phyloP scores from a whole-genome alignment of 2,797 vertebrate species.

The Spheniscus humboldti region DNA sequence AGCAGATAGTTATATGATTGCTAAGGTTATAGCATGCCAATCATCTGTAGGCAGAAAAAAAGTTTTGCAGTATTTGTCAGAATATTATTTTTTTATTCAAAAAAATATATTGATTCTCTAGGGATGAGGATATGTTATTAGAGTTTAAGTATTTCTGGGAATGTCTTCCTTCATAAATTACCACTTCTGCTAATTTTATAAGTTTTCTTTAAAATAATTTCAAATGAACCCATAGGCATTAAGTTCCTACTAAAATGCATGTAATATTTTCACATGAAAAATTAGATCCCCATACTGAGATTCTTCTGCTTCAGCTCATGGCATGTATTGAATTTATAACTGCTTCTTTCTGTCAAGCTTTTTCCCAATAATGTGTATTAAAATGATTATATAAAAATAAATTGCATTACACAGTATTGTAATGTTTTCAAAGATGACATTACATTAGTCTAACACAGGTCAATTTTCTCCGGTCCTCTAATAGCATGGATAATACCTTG shows the following conservation, averaged over 20 bases:
- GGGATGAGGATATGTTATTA: not conserved
- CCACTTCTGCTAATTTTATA: not conserved
- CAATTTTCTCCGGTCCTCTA: conserved; percentile 55
- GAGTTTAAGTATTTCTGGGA: not conserved
- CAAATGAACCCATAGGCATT: not conserved
- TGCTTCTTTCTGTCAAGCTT: conserved; percentile 43
- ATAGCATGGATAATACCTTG: conserved; percentile 54
- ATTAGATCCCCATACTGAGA: not conserved
- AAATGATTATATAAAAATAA: conserved; percentile 65
- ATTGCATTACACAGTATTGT: conserved; percentile 55
- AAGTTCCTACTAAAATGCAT: not conserved
- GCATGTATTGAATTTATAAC: conserved; percentile 31
- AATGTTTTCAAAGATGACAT: conserved; percentile 67
- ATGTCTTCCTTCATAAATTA: not conserved
- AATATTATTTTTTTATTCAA: not conserved
- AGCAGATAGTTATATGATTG: not conserved
- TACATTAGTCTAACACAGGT: conserved; percentile 57
- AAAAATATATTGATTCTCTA: not conserved
- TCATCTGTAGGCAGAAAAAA: not conserved
- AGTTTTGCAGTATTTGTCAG: not conserved
- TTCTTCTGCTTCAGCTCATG: not conserved
- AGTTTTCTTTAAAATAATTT: not conserved
- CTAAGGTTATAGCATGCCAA: not conserved
- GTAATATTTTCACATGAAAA: not conserved
- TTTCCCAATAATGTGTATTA: conserved; percentile 65